Evolutionary conservation across 2,888 invertebrate genomes (phyloP).

Genomic region (Chrysolina haemoptera): DNA sequence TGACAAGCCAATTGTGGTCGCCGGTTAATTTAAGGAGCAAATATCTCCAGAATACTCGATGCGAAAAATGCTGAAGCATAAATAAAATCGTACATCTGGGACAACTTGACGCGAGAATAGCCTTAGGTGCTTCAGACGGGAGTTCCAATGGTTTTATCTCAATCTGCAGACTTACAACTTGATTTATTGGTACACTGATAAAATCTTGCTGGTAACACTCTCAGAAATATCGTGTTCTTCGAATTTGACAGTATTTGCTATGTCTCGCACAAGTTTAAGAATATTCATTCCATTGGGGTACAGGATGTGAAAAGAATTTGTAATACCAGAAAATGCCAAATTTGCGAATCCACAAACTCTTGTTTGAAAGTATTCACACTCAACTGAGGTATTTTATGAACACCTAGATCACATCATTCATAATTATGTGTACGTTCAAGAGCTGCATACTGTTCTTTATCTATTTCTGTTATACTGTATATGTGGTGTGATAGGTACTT

Average conservation of each 20-base stretch:
- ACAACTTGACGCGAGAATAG: conserved; percentile 66
- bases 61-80: conserved; percentile 65
- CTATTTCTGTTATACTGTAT: no score
- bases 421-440: no score
- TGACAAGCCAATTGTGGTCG: conserved; percentile 47
- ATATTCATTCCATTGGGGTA: not conserved
- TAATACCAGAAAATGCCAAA: no score
- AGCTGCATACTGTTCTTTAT: no score
- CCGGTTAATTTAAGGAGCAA: conserved; percentile 63
- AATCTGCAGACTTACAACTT: conserved; percentile 66
- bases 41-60: conserved; percentile 58
- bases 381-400: no score
- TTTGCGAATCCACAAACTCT: no score
- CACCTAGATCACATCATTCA: no score
- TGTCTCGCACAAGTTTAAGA: conserved; percentile 33
- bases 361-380: no score
- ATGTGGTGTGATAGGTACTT: no score
- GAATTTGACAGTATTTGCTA: conserved; percentile 38
- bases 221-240: conserved; percentile 51
- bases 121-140: conserved; percentile 67
- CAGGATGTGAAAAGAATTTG: not conserved
- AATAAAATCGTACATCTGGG: conserved; percentile 67
- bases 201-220: conserved; percentile 67
- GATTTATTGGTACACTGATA: conserved; percentile 68
- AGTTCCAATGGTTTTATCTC: conserved; percentile 65